Evolutionary conservation across 2,113 vertebrate species (phyloP).

Genomic region (Tetraodon nigroviridis): DNA sequence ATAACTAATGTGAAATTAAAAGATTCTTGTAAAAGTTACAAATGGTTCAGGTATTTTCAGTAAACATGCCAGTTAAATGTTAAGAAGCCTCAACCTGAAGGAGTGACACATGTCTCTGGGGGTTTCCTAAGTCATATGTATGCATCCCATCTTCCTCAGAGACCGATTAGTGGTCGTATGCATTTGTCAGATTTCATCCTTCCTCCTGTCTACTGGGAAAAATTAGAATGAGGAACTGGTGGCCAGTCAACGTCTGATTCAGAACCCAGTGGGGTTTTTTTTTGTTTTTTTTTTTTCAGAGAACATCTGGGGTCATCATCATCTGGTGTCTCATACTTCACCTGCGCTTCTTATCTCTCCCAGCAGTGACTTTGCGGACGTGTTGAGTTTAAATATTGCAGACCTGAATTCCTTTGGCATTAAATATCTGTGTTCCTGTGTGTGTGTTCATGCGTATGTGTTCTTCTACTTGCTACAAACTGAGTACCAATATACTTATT

Average conservation of each 20-base stretch:
- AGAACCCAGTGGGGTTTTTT: slow-evolving; percentile 59
- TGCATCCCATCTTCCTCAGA: slow-evolving; percentile 41
- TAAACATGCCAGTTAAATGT: not conserved
- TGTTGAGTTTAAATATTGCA: slow-evolving; percentile 25
- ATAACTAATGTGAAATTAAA: too few species aligned
- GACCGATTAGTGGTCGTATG: slow-evolving; percentile 24
- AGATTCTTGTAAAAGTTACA: too few species aligned
- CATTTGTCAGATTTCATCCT: slow-evolving; percentile 18
- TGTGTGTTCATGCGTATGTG: too few species aligned
- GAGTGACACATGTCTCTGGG: slow-evolving; percentile 16
- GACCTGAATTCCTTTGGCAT: too few species aligned
- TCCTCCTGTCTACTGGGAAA: slow-evolving; percentile 33
- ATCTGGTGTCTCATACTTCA: slow-evolving; percentile 51
- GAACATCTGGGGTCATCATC: slow-evolving; percentile 65
- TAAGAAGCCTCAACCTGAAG: not conserved
- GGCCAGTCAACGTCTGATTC: slow-evolving; percentile 64
- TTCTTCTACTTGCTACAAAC: too few species aligned
- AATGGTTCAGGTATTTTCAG: too few species aligned
- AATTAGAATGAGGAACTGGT: slow-evolving; percentile 50
- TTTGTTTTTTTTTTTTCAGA: too few species aligned
- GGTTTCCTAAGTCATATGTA: slow-evolving; percentile 20
- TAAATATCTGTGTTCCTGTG: too few species aligned
- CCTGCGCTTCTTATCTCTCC: slow-evolving; percentile 44
- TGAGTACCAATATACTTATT: too few species aligned
- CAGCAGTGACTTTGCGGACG: slow-evolving; percentile 39